Evolutionary conservation across 1,140 invertebrate genomes (phyloP).

Genomic region (Littorina saxatilis): DNA sequence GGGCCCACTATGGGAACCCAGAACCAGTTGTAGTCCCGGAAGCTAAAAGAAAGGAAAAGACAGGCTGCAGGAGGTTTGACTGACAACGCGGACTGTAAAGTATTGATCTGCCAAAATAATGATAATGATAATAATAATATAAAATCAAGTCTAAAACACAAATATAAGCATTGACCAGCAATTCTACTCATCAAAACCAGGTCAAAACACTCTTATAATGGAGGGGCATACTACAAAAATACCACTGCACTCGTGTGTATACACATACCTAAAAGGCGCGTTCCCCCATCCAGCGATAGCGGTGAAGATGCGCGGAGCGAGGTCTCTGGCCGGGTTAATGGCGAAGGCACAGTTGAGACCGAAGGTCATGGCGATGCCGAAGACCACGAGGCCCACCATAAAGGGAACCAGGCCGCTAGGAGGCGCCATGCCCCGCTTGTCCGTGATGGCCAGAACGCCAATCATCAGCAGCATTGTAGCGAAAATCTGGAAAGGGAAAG

Average conservation of each 20-base stretch:
- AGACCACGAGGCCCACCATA: constrained; percentile 78
- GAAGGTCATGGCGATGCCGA: constrained; percentile 78
- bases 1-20: constrained; percentile 81
- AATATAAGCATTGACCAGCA: background rate
- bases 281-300: constrained; percentile 78
- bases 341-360: constrained; percentile 80
- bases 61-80: no score
- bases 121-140: background rate
- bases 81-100: background rate
- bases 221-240: background rate
- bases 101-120: background rate
- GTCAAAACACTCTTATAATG: background rate
- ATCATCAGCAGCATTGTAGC: constrained; percentile 79
- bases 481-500: constrained; percentile 75
- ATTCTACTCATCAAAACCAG: background rate
- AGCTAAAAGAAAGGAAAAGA: constrained; percentile 57
- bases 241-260: background rate
- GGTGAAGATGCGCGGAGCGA: constrained; percentile 80
- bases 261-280: constrained; percentile 35
- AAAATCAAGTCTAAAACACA: background rate
- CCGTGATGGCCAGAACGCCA: constrained; percentile 78
- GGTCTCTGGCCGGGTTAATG: constrained; percentile 82
- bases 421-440: constrained; percentile 77
- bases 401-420: constrained; percentile 69
- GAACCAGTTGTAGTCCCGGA: constrained; percentile 77